A percentile compares a stretch with the other conserved stretches of the same genome.
Evolutionary conservation across 2,797 vertebrate species (phyloP).

Genomic region (Enteromius unitaeniatus): DNA sequence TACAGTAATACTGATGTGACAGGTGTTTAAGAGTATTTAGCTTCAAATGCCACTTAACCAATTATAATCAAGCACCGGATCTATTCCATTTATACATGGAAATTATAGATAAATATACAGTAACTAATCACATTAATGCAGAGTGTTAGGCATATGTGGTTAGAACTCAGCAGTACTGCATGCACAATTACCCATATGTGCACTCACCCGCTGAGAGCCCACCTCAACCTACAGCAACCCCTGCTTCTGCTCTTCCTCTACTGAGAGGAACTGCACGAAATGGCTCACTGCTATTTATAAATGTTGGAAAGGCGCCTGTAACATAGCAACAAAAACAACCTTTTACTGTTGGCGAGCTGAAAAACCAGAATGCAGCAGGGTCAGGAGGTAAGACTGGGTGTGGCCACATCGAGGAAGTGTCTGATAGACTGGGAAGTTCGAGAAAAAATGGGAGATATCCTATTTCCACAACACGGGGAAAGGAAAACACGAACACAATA

Average conservation of each 20-base stretch:
- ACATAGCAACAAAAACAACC: constrained; percentile 47
- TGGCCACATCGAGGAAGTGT: constrained; percentile 40
- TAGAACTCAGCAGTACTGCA: constrained; percentile 6
- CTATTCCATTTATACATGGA: neutral
- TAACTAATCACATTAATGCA: neutral
- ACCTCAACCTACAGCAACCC: constrained; percentile 27
- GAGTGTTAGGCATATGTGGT: neutral
- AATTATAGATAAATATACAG: neutral
- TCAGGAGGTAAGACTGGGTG: constrained; percentile 37
- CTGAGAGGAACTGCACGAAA: constrained; percentile 37
- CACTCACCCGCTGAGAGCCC: constrained; percentile 5
- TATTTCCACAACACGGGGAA: constrained; percentile 21
- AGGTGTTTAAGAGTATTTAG: neutral
- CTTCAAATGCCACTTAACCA: neutral
- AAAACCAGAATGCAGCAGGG: constrained; percentile 14
- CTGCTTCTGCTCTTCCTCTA: constrained; percentile 35
- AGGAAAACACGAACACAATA: constrained; percentile 16
- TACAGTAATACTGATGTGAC: neutral
- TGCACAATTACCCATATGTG: constrained; percentile 20
- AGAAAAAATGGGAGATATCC: neutral
- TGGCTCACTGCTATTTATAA: constrained; percentile 54
- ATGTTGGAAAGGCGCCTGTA: constrained; percentile 35
- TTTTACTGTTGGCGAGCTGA: constrained; percentile 9
- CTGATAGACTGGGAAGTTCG: constrained; percentile 39
- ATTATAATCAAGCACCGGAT: neutral